Percentiles rank a stretch among this genome's conserved stretches.
Conservation (phyloP, 2,797 vertebrate genomes). For the Cyclura pinguis region DNA sequence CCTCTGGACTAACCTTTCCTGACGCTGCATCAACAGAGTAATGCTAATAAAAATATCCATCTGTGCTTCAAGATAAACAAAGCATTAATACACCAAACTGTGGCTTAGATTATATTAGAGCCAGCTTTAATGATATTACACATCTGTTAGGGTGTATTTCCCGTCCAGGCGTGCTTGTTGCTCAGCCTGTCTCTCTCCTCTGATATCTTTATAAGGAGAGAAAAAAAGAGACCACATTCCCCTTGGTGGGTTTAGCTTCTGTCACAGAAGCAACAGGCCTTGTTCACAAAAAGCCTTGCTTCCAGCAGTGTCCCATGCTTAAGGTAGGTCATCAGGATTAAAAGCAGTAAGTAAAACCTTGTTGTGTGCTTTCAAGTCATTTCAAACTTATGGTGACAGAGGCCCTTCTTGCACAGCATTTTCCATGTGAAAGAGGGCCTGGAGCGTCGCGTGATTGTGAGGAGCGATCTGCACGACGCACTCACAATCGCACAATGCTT, state of each 20-base stretch:
- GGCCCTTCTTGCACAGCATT: no score
- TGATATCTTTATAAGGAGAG: slow-evolving; percentile 41
- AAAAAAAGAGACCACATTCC: slow-evolving; percentile 48
- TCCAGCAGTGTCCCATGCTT: slow-evolving; percentile 50
- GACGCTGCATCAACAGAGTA: slow-evolving; percentile 81
- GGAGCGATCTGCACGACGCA: no score
- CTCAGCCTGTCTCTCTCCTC: slow-evolving; percentile 58
- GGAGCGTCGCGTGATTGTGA: no score
- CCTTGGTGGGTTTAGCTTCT: slow-evolving; percentile 15
- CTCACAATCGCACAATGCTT: no score
- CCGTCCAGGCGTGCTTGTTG: slow-evolving; percentile 46
- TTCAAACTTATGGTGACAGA: no score
- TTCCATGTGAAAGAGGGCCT: no score
- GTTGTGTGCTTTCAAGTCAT: no score
- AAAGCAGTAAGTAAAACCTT: slow-evolving; percentile 54
- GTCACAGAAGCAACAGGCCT: slow-evolving; percentile 45
- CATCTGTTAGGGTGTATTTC: slow-evolving; percentile 77
- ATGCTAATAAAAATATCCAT: slow-evolving; percentile 87
- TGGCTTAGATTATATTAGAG: slow-evolving; percentile 78
- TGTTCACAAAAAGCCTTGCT: not conserved
- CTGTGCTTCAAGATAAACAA: slow-evolving; percentile 85
- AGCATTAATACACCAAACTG: slow-evolving; percentile 82
- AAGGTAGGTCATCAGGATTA: slow-evolving; percentile 47
- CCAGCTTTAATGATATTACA: slow-evolving; percentile 79
- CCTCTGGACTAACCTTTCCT: slow-evolving; percentile 79